A percentile compares a stretch with the other conserved stretches of the same genome.
Conservation (phyloP, 2,888 invertebrate genomes). For the Pandemis cinnamomeana region DNA sequence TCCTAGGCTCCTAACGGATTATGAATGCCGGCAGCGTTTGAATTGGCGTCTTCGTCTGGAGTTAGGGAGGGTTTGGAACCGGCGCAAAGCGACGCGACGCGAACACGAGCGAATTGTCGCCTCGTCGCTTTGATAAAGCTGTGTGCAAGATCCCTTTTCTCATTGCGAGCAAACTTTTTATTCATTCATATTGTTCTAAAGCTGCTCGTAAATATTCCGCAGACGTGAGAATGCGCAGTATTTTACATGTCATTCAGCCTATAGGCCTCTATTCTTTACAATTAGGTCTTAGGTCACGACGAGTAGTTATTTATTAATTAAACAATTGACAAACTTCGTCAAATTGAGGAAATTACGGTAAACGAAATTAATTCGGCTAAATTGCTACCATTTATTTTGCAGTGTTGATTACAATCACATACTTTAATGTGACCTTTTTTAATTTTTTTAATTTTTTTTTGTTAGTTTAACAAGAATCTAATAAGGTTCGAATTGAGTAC, state of each 20-base stretch:
- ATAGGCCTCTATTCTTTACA: too few relatives aligned
- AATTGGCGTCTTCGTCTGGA: slow-evolving; percentile 24
- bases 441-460: too few relatives aligned
- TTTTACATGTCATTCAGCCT: neutral
- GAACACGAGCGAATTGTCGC: neutral
- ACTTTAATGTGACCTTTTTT: too few relatives aligned
- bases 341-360: neutral
- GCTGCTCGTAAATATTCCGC: neutral
- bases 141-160: neutral
- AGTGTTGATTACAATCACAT: too few relatives aligned
- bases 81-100: neutral
- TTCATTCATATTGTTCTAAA: neutral
- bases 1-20: slow-evolving; percentile 12
- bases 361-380: too few relatives aligned
- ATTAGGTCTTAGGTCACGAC: too few relatives aligned
- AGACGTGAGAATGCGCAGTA: neutral
- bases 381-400: too few relatives aligned
- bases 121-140: slow-evolving; percentile 1
- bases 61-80: neutral
- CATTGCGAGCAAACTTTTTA: neutral
- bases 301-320: too few relatives aligned
- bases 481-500: too few relatives aligned
- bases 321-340: neutral
- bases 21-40: slow-evolving; percentile 19
- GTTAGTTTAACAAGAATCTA: too few relatives aligned